Percentiles rank a stretch among this genome's conserved stretches.
phyloP scores from a whole-genome alignment of 2,888 invertebrate genomes.

The Ophion ellenae region DNA sequence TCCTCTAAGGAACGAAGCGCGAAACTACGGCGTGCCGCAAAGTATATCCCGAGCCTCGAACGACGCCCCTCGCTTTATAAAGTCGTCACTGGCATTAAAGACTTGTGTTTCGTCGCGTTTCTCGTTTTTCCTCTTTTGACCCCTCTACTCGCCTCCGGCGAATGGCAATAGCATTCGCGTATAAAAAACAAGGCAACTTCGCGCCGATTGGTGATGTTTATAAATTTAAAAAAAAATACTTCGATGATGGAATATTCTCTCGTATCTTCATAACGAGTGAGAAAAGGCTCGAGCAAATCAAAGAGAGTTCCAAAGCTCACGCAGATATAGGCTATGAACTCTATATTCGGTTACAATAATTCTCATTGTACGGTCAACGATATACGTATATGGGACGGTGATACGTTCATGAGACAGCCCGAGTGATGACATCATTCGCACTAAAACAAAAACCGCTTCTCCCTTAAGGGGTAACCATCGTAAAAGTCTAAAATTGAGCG shows the following conservation, averaged over 20 bases:
- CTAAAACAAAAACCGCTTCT: too few species aligned
- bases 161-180: background rate
- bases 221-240: too few species aligned
- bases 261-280: background rate
- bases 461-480: too few species aligned
- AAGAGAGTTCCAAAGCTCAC: slow-evolving; percentile 40
- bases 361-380: background rate
- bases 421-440: too few species aligned
- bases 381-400: too few species aligned
- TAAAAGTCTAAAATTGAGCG: too few species aligned
- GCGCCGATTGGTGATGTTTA: background rate
- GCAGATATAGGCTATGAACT: slow-evolving; percentile 17
- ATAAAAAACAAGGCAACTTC: background rate
- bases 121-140: background rate
- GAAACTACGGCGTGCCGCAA: slow-evolving; percentile 38
- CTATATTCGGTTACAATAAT: slow-evolving; percentile 1
- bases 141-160: background rate
- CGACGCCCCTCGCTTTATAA: slow-evolving; percentile 55
- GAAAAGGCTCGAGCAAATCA: background rate
- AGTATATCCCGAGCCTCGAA: background rate
- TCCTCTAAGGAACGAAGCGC: slow-evolving; percentile 16
- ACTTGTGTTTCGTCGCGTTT: background rate
- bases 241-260: background rate
- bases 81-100: slow-evolving; percentile 53
- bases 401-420: too few species aligned